Base-by-base conservation (phyloP, 2,113 vertebrate genomes). In the Myotis lucifugus region DNA sequence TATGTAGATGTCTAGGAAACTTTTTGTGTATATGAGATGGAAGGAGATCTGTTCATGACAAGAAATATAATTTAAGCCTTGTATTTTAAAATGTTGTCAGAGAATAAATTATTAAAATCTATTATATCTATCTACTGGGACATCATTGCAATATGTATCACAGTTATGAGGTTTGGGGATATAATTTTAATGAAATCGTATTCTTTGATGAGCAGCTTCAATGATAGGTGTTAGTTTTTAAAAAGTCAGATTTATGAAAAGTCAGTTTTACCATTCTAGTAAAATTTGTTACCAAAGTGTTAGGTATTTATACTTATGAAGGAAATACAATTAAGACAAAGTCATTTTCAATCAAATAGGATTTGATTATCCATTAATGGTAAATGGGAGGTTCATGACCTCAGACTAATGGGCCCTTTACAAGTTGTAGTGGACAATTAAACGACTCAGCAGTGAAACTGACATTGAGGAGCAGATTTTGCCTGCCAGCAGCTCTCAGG, bases 401-500 rank as follows among this genome's bases (percentile, higher is more conserved):
- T 96, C 95, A 97, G 97, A 96, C 98, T 98, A 98, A 98, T 98
- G 98, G 98, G 98, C 96, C 97, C 97, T 98, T 98, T 98, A 97
- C 97, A 98, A 98, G 94, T 97, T 97, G 97, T 96, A 97, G 98
- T 98, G 98, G 98, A 98, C 98, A 98, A 98, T 98, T 98, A 97
- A 98, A 97, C 25, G 88, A 97, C 97, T 95, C 98, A 97, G 96
- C 94, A 97, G 97, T 95, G 97, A 97, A 98, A 98, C 98, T 98
- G 98, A 98, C 93, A 94, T 98, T 95, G 97, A 98, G 97, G 98
- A 98, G 98, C 98, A 98, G 98, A 98, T 98, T 98, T 99, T 98
- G 98, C 98, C 98, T 98, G 97, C 97, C 12, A 98, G 98, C 98
- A 97, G 95, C 97, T 98, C 98, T 98, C 97, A 98, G 98, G 98